These are phyloP conservation scores for Sakesphorus luctuosus DNA, from an alignment of 2,113 vertebrate species.

Conservation along the genomic window DNA sequence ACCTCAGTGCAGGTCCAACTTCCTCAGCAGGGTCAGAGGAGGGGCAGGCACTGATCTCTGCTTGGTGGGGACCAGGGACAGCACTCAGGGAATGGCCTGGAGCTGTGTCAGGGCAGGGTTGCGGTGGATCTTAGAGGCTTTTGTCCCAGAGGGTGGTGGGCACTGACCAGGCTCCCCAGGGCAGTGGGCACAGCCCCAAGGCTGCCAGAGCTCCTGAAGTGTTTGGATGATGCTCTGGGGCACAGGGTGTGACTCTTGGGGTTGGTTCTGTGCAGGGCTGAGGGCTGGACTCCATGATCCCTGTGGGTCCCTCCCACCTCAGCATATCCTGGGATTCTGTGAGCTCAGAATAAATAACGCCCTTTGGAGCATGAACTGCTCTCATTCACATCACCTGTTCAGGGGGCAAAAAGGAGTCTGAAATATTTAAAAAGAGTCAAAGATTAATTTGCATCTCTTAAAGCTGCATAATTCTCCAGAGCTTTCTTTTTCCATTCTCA, in stretches of 20 bases:
- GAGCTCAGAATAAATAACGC: not conserved
- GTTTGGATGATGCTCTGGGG: not conserved
- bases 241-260: not conserved
- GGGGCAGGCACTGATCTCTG: too few species aligned
- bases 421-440: not conserved
- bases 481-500: not conserved
- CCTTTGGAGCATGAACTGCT: not conserved
- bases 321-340: not conserved
- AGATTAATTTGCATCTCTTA: not conserved
- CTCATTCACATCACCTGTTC: not conserved
- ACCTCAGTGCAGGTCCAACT: not conserved
- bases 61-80: too few species aligned
- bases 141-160: not conserved
- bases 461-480: not conserved
- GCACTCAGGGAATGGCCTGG: too few species aligned
- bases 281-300: not conserved
- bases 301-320: not conserved
- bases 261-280: not conserved
- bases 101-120: too few species aligned
- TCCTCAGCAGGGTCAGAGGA: not conserved
- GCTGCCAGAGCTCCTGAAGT: not conserved
- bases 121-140: too few species aligned
- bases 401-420: not conserved
- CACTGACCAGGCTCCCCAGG: not conserved
- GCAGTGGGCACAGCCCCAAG: not conserved